Evolutionary conservation across 2,888 invertebrate species (phyloP).

Genomic region (Mesorhabditis spiculigera): DNA sequence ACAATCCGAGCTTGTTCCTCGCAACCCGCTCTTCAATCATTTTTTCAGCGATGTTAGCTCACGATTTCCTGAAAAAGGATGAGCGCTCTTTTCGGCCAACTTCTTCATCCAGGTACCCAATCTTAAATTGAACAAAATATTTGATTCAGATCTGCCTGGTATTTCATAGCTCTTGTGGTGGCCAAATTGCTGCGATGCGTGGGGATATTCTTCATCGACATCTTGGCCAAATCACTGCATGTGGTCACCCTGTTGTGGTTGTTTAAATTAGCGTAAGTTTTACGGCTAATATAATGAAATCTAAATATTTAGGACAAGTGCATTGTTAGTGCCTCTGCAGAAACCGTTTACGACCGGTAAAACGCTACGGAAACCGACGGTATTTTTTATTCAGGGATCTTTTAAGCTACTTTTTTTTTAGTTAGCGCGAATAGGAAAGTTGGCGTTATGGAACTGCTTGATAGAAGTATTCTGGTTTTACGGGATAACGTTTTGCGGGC

Average conservation of each 20-base stretch:
- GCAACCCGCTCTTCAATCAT: too few species aligned
- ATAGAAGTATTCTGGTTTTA: slow-evolving; percentile 64
- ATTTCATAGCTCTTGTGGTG: slow-evolving; percentile 45
- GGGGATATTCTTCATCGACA: slow-evolving; percentile 58
- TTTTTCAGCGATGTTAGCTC: slow-evolving; percentile 43
- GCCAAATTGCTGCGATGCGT: slow-evolving; percentile 54
- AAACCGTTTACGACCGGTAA: slow-evolving; percentile 62
- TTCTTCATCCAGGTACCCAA: slow-evolving; percentile 40
- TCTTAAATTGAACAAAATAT: neutral
- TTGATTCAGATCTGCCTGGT: slow-evolving; percentile 48
- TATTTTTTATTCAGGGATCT: slow-evolving; percentile 14
- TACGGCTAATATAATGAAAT: neutral
- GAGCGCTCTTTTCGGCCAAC: slow-evolving; percentile 43
- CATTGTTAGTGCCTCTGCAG: slow-evolving; percentile 62
- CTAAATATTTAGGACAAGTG: slow-evolving; percentile 54
- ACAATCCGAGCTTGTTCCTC: too few species aligned
- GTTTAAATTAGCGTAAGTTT: slow-evolving; percentile 60
- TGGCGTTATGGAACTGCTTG: slow-evolving; percentile 51
- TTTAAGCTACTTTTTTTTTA: slow-evolving; percentile 16
- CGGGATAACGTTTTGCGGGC: slow-evolving; percentile 65
- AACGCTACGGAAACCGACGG: slow-evolving; percentile 48
- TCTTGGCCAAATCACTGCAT: slow-evolving; percentile 62
- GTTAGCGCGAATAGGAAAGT: slow-evolving; percentile 40
- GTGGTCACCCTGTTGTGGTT: slow-evolving; percentile 62
- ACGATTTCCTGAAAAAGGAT: slow-evolving; percentile 55